Base-by-base conservation (phyloP, 2,113 vertebrate species). In the Atractosteus spatula region DNA sequence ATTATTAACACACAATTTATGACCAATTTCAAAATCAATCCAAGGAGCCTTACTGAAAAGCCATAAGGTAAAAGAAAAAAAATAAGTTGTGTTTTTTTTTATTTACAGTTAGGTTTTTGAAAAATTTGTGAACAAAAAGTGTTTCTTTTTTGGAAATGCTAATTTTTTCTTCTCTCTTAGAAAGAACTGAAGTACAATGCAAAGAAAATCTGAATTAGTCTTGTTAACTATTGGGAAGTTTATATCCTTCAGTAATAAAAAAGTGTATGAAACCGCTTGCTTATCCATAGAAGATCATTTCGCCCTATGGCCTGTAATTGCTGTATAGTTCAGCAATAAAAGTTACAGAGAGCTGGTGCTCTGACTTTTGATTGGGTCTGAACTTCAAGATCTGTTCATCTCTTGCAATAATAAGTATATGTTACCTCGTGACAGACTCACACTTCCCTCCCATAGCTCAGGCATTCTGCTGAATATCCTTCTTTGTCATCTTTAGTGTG, bases 1-100 rank as follows among this genome's bases (percentile, higher is more conserved):
- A 70, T 29, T 2, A 29, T 29, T 29, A 29, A 29, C 62, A 63
- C 16, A 8, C 2, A 63, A 63, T 12, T 10, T 41, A 63, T n/a
- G 4, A 3, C 29, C 6, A 16, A 16, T 41, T 63, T 63, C 16
- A 41, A 41, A 41, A 63, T 17, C 42, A 3, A 63, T 17, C 7
- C 7, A 14, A 61, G 14, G 7, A 61, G 14, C 11, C 4, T 13
- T 17, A 61, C 0, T 17, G n/a, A 73, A 43, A 51, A 13, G 62
- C 51, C 43, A 62, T 75, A 62, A 75, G 14, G n/a, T 56, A 43
- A 56, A 42, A 8, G n/a, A 59, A 70, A 68, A 69, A 66, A 70
- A 42, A 8, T 55, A 69, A 12, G 44, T 51, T 16, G 6, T 29
- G 17, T 29, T 29, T 29, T 29, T 29, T 29, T 29, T 29, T 2